Conservation (phyloP, 2,113 vertebrate species). For the Neolamprologus kungweensis region DNA sequence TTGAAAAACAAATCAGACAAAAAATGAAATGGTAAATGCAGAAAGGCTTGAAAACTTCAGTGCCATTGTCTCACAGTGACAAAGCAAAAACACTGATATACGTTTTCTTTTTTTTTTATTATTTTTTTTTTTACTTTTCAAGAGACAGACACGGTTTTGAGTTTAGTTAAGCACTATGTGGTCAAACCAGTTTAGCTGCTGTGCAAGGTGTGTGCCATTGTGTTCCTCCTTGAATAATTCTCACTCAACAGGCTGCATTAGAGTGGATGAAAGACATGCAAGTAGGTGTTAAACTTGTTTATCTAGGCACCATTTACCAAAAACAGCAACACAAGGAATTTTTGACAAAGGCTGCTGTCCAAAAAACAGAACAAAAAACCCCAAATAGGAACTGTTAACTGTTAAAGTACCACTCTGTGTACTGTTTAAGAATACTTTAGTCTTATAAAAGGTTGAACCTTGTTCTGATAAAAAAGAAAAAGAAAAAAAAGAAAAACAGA, state of each 20-base stretch:
- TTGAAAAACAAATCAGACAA: neutral
- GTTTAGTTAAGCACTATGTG: neutral
- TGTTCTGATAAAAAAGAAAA: accelerated
- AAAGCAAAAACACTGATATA: neutral
- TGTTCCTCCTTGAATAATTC: neutral
- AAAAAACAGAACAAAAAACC: neutral
- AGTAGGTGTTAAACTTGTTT: neutral
- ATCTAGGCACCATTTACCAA: neutral
- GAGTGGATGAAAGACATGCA: neutral
- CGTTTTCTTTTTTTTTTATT: neutral
- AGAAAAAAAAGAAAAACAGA: accelerated
- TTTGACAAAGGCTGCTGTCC: neutral
- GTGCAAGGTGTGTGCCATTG: neutral
- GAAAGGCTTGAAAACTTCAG: neutral
- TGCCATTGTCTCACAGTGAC: neutral
- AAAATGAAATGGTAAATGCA: neutral
- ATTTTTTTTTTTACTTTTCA: neutral
- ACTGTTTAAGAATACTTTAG: neutral
- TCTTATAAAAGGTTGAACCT: neutral
- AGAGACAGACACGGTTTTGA: neutral
- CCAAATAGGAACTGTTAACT: neutral
- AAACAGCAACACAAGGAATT: neutral
- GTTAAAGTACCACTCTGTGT: neutral
- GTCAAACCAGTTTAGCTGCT: constrained; percentile 24
- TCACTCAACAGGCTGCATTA: neutral